A percentile compares a stretch with the other conserved stretches of the same genome.
Conservation (phyloP, 2,888 invertebrate genomes). For the Sarcophaga subvicina region DNA sequence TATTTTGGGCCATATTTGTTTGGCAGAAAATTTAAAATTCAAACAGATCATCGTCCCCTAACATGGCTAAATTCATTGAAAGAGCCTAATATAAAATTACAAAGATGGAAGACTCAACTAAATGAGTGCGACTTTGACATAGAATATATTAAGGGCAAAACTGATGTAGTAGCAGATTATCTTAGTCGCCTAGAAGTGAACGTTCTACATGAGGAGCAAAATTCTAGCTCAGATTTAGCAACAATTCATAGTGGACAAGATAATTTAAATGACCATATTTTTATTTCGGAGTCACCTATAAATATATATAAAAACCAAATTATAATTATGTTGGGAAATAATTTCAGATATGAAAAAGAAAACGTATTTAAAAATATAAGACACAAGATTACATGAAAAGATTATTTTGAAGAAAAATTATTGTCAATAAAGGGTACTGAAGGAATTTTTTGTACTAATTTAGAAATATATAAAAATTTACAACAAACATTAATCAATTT, state of each 20-base stretch:
- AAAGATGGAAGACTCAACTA: constrained; percentile 15
- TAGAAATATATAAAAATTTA: no score
- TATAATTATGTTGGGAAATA: constrained; percentile 34
- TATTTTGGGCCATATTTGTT: constrained; percentile 26
- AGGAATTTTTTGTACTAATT: no score
- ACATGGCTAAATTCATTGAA: no score
- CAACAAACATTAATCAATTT: no score
- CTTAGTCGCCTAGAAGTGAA: no score
- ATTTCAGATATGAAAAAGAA: not conserved
- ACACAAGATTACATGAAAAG: no score
- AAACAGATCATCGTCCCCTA: constrained; percentile 34
- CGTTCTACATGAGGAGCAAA: constrained; percentile 15
- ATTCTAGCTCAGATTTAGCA: constrained; percentile 28
- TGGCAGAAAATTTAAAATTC: constrained; percentile 17
- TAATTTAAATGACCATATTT: constrained; percentile 42
- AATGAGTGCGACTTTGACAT: constrained; percentile 47
- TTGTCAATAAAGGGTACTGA: no score
- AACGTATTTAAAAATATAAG: no score
- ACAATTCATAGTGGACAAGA: constrained; percentile 51
- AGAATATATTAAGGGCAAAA: constrained; percentile 40
- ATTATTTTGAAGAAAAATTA: no score
- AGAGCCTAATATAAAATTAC: not conserved
- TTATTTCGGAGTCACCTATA: not conserved
- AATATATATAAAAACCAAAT: constrained; percentile 23
- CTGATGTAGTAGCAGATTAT: no score